Evolutionary conservation across 2,888 invertebrate genomes (phyloP).

Genomic region (Alloscopus bannaensis): DNA sequence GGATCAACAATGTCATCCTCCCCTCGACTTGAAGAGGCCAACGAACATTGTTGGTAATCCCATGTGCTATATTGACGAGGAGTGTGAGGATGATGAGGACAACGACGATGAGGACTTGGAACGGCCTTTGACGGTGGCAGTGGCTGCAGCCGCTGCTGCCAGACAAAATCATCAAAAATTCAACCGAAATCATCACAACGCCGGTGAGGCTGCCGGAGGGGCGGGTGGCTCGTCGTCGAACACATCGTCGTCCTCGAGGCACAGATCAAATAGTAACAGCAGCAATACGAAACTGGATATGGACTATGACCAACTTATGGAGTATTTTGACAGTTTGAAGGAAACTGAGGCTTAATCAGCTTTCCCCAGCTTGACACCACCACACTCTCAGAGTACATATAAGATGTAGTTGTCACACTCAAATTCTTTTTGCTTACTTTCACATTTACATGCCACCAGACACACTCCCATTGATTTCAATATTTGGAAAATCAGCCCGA

Average conservation of each 20-base stretch:
- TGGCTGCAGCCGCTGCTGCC: constrained; percentile 71
- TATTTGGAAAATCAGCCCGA: neutral
- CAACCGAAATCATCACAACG: constrained; percentile 52
- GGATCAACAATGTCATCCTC: constrained; percentile 52
- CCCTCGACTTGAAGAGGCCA: constrained; percentile 74
- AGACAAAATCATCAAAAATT: constrained; percentile 69
- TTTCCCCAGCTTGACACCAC: neutral
- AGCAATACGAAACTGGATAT: constrained; percentile 85
- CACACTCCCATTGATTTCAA: neutral
- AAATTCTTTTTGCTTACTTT: neutral
- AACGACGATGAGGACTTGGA: constrained; percentile 74
- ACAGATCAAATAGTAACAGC: constrained; percentile 79
- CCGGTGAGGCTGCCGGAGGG: constrained; percentile 74
- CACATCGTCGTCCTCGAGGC: constrained; percentile 78
- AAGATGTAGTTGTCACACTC: neutral
- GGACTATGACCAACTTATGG: constrained; percentile 98
- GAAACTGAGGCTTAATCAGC: constrained; percentile 80
- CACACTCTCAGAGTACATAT: neutral
- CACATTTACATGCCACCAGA: neutral
- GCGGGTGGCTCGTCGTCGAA: constrained; percentile 64
- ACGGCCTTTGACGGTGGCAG: constrained; percentile 74
- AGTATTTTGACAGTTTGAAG: constrained; percentile 98
- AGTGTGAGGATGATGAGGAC: constrained; percentile 70
- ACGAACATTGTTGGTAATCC: constrained; percentile 93
- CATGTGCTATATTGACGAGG: constrained; percentile 82